These are phyloP conservation scores for Acanthornis magna DNA, from an alignment of 2,797 vertebrate genomes.

Conservation along the genomic window DNA sequence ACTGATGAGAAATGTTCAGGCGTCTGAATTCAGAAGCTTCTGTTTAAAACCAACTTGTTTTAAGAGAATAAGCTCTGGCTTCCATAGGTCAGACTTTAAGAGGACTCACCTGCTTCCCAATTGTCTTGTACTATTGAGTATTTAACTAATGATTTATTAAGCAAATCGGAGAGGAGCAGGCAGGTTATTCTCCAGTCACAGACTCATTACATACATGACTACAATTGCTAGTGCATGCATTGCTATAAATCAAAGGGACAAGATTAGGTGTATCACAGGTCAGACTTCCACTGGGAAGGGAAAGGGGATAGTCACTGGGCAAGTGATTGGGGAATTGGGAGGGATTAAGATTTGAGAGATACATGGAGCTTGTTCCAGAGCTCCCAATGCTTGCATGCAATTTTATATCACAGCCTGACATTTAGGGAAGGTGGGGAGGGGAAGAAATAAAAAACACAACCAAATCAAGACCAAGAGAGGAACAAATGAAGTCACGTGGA, in stretches of 20 bases:
- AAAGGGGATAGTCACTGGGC: conserved; percentile 34
- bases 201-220: conserved; percentile 43
- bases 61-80: not conserved
- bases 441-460: conserved; percentile 62
- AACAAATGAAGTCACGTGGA: conserved; percentile 77
- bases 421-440: conserved; percentile 66
- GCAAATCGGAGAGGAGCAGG: conserved; percentile 58
- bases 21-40: conserved; percentile 16
- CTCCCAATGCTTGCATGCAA: conserved; percentile 60
- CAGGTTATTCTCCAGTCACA: conserved; percentile 68
- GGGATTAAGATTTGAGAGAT: conserved; percentile 36
- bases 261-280: conserved; percentile 39
- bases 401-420: conserved; percentile 66
- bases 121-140: not conserved
- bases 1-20: not conserved
- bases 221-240: conserved; percentile 58
- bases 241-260: conserved; percentile 59
- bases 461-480: conserved; percentile 70
- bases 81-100: not conserved
- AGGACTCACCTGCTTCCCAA: conserved; percentile 64
- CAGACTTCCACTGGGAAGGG: conserved; percentile 44
- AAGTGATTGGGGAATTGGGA: not conserved
- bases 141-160: not conserved
- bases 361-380: conserved; percentile 69
- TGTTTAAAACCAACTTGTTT: not conserved